Percentiles rank a stretch among this genome's conserved stretches.
These are phyloP conservation scores for Anableps anableps DNA, from an alignment of 2,797 vertebrate species.

Conservation along the genomic window DNA sequence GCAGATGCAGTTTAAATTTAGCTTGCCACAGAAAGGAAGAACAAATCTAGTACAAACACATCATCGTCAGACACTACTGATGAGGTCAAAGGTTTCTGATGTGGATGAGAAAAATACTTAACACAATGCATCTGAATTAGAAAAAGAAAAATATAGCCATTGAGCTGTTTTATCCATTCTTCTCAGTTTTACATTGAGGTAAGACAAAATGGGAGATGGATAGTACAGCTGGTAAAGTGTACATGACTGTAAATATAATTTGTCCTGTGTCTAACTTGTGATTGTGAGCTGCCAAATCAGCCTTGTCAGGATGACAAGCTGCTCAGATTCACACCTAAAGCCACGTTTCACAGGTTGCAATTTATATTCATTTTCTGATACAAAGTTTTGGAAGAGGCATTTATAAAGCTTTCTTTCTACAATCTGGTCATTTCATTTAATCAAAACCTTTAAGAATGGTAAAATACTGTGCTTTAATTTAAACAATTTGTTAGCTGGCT, in stretches of 20 bases:
- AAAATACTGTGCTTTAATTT: background rate
- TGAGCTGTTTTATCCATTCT: background rate
- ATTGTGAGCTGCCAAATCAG: background rate
- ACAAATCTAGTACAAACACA: background rate
- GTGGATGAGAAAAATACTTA: background rate
- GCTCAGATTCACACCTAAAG: background rate
- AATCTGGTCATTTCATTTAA: background rate
- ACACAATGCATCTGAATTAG: background rate
- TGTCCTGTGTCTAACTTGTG: background rate
- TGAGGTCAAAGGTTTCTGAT: no score
- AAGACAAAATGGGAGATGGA: constrained; percentile 1
- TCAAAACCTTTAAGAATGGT: background rate
- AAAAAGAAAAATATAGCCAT: background rate
- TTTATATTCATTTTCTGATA: background rate
- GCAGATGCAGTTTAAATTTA: background rate
- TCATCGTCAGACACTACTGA: background rate
- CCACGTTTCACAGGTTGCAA: background rate
- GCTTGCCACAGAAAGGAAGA: background rate
- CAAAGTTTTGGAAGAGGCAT: background rate
- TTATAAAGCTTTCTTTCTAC: background rate
- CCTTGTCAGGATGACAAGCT: background rate
- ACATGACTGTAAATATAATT: background rate
- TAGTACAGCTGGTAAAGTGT: background rate
- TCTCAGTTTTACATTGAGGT: background rate
- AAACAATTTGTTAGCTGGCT: background rate